Conservation (phyloP, 2,888 invertebrate genomes). For the Eurois occulta region DNA sequence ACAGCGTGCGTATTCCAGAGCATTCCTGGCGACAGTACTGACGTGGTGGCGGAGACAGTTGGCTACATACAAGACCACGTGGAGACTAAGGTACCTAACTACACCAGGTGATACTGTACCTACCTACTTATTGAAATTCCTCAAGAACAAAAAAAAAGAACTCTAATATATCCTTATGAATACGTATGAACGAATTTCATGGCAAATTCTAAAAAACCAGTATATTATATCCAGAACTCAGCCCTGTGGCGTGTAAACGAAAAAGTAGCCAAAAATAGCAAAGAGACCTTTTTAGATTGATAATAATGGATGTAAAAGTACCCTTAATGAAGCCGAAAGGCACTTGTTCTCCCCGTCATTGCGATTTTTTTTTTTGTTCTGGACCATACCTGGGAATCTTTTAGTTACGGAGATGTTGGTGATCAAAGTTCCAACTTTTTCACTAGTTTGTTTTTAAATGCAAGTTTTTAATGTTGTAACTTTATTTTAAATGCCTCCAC, state of each 20-base stretch:
- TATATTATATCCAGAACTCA: not conserved
- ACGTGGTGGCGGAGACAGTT: conserved; percentile 90
- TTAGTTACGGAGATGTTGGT: too few species aligned
- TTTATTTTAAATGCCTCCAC: too few species aligned
- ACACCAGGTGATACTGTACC: not conserved
- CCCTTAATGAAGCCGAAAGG: too few species aligned
- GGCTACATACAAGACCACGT: conserved; percentile 91
- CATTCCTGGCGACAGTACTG: conserved; percentile 85
- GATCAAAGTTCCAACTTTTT: too few species aligned
- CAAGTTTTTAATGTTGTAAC: too few species aligned
- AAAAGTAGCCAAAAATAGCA: not conserved
- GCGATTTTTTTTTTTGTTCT: too few species aligned
- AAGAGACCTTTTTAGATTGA: not conserved
- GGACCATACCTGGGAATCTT: too few species aligned
- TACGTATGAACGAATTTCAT: not conserved
- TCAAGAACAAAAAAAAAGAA: too few species aligned
- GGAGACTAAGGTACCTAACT: conserved; percentile 88
- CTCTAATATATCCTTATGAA: too few species aligned
- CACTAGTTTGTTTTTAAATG: too few species aligned
- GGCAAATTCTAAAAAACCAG: not conserved
- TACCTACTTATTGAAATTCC: not conserved
- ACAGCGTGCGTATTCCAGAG: conserved; percentile 91
- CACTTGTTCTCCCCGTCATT: too few species aligned
- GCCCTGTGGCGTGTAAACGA: not conserved
- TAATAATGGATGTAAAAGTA: too few species aligned